These are phyloP conservation scores for Albula glossodonta DNA, from an alignment of 2,113 vertebrate species.

Conservation along the genomic window DNA sequence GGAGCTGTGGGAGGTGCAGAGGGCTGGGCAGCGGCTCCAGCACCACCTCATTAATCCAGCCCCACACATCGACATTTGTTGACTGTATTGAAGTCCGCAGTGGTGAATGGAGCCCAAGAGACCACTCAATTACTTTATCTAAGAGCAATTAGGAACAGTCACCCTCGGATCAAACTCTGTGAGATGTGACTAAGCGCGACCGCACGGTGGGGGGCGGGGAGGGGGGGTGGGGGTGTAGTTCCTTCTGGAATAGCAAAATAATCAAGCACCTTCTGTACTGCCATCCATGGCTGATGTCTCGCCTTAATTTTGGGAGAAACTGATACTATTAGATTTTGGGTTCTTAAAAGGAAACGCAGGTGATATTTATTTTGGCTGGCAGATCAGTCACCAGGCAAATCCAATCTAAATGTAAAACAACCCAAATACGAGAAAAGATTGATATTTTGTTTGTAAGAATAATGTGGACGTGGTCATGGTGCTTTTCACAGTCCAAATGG, in stretches of 20 bases:
- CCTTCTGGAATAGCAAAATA: too few species aligned
- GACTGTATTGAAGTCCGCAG: constrained; percentile 64
- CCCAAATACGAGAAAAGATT: not conserved
- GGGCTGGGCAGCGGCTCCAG: constrained; percentile 58
- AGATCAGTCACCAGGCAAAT: not conserved
- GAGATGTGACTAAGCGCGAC: constrained; percentile 30
- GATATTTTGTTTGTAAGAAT: not conserved
- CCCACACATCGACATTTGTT: constrained; percentile 68
- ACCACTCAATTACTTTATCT: constrained; percentile 69
- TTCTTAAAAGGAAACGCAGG: not conserved
- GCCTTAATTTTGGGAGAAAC: not conserved
- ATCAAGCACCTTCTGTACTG: too few species aligned
- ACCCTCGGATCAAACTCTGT: constrained; percentile 54
- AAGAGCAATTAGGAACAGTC: constrained; percentile 61
- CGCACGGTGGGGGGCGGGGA: too few species aligned
- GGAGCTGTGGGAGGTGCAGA: constrained; percentile 45
- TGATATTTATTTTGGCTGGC: not conserved
- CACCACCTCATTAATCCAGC: constrained; percentile 63
- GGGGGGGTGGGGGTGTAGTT: too few species aligned
- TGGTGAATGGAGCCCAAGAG: constrained; percentile 60
- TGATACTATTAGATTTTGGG: not conserved
- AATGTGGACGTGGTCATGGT: not conserved
- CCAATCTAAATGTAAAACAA: constrained; percentile 12
- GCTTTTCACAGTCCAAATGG: not conserved
- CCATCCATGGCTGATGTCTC: too few species aligned